A percentile compares a stretch with the other conserved stretches of the same genome.
phyloP scores from a whole-genome alignment of 2,113 vertebrate species.

The Rissa tridactyla region DNA sequence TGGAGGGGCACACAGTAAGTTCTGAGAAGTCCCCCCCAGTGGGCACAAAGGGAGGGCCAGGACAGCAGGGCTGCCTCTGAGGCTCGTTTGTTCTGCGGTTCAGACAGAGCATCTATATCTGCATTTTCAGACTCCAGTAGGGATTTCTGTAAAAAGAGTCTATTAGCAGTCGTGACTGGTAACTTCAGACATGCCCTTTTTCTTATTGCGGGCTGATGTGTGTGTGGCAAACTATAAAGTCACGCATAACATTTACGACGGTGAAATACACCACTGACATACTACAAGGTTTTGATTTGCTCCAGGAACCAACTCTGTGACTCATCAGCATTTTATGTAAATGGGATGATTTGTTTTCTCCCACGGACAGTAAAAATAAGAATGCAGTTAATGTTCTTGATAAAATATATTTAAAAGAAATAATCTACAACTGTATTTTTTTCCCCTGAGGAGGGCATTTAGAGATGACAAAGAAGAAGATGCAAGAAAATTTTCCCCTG shows the following conservation, averaged over 20 bases:
- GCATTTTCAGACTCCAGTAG: background rate
- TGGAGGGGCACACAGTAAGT: background rate
- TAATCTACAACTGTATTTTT: background rate
- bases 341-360: background rate
- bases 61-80: background rate
- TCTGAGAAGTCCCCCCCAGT: background rate
- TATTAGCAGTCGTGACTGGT: background rate
- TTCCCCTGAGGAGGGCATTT: background rate
- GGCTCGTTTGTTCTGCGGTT: background rate
- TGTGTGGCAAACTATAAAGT: background rate
- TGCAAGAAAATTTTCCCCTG: background rate
- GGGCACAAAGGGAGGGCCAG: background rate
- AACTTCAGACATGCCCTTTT: background rate
- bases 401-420: background rate
- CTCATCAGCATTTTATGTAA: constrained; percentile 14
- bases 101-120: background rate
- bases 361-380: background rate
- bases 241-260: background rate
- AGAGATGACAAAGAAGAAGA: background rate
- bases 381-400: constrained; percentile 1
- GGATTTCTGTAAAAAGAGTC: background rate
- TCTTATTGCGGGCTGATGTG: background rate
- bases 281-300: background rate
- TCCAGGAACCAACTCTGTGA: background rate
- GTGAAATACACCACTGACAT: background rate